Evolutionary conservation across 2,888 invertebrate genomes (phyloP), one percentile per base, ranked within the genome.

Genomic region (Drymonia ruficornis): DNA sequence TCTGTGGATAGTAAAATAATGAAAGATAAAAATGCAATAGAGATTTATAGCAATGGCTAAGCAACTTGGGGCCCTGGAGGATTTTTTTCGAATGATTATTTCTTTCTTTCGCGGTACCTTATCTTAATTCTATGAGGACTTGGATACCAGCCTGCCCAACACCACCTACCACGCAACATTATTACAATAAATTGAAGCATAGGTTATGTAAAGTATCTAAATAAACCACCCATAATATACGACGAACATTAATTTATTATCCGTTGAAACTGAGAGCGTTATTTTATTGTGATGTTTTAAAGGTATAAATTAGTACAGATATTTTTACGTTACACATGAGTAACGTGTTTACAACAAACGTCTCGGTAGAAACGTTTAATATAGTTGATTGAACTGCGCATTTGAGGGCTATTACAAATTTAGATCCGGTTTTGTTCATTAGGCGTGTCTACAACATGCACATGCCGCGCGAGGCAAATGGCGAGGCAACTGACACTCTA

Each of bases 191-290:
- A 36, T 36, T 36, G 36, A n/a, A n/a, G 13, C 13, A 36, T 36
- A 11, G 5, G 13, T 9, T 31, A 31, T 38, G 38, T 16, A 7
- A 11, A 8, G 9, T 15, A 16, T 16, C 16, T 16, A 40, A 43
- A 43, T 19, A 19, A 43, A 13, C 19, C 19, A 13, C 16, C 19
- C 12, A 43, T 23, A 19, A 43, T 19, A 16, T 19, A 19, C 43
- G 43, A 2, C 43, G 19, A 23, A 23, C 19, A 43, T 23, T 23
- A 43, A 43, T 19, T 43, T 43, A 43, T 43, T 43, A 43, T 43
- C 43, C 18, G 43, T 43, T 43, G 43, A 43, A 43, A 43, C 2
- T 16, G 43, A 15, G 12, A 18, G 19, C 12, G 19, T 12, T 43
- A 40, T 43, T 18, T 43, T 18, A 43, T 43, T 19, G 23, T 16